Evolutionary conservation across 2,888 invertebrate genomes (phyloP), one percentile per base, ranked within the genome.

Genomic region (Stomorhina lunata): DNA sequence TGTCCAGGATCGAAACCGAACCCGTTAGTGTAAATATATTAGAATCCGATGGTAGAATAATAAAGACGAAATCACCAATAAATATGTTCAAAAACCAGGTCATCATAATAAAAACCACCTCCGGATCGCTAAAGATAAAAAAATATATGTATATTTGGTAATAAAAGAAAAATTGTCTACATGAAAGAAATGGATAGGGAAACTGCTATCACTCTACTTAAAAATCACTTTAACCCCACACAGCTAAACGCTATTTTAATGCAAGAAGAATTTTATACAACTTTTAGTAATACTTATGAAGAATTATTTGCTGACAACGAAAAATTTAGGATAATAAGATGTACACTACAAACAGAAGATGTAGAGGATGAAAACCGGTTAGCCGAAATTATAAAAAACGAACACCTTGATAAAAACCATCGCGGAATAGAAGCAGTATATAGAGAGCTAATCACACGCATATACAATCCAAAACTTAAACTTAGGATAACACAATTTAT

Each of bases 401-500:
- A 63, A 37, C 59, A 25, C 37, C 59, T 55, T 37, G 17, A 57
- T 7, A 59, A 59, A 34, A 68, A 32, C 17, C 53, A 68, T 25
- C 25, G 68, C 34, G 68, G 50, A 25, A 66, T 50, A 34, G 50
- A 53, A 53, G 50, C 66, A 50, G 50, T 53, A 22, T 50, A 15
- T 66, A 32, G 68, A 2, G 76, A 69, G 61, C 37, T 77, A 27
- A 81, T 65, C n/a, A n/a, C 37, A 17, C 40, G 61, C 12, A 61
- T 81, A 12, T 85, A 79, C 55, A 66, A 84, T 22, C 84, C 84
- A 9, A 82, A 83, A n/a, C 50, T 84, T 22, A 76, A 75, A 50
- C 22, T 32, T 45, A 66, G 71, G 48, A 84, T 84, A 50, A 84
- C 81, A 2, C 65, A 84, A 45, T 84, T 84, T 22, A 80, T 84